Conservation (phyloP, 2,113 vertebrate species). For the Amblyornis subalaris region DNA sequence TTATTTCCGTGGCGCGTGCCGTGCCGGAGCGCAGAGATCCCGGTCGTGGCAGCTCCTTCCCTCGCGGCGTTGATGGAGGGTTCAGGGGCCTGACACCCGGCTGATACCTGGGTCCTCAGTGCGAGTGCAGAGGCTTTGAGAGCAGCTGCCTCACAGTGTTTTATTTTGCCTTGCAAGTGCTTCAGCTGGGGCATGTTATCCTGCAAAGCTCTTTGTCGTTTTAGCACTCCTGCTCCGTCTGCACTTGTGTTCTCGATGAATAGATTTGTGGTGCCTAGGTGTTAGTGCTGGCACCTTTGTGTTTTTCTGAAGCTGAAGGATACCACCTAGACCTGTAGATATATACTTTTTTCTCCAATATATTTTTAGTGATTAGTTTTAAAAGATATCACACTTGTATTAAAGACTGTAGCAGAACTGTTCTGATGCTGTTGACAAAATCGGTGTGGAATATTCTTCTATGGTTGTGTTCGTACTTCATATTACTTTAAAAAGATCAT, state of each 20-base stretch:
- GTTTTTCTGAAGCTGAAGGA: constrained; percentile 32
- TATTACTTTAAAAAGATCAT: not conserved
- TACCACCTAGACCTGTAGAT: constrained; percentile 16
- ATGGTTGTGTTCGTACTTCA: not conserved
- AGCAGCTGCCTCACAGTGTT: not conserved
- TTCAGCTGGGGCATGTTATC: not conserved
- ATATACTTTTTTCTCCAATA: not conserved
- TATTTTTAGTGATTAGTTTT: constrained; percentile 34
- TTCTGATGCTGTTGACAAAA: constrained; percentile 33
- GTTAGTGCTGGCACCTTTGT: not conserved
- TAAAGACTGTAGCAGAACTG: constrained; percentile 24
- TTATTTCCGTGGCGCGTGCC: not conserved
- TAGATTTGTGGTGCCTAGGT: not conserved
- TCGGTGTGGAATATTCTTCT: not conserved
- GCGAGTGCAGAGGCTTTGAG: not conserved
- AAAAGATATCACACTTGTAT: not conserved
- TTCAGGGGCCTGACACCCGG: not conserved
- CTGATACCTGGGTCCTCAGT: not conserved
- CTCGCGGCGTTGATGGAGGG: not conserved
- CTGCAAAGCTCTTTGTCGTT: not conserved
- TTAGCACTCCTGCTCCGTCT: not conserved
- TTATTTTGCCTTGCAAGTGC: not conserved
- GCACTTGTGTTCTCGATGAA: not conserved
- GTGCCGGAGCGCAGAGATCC: not conserved
- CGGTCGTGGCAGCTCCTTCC: not conserved